Evolutionary conservation across 2,113 vertebrate species (phyloP), one percentile per base, ranked within the genome.

Genomic region (Bolborhynchus lineola): DNA sequence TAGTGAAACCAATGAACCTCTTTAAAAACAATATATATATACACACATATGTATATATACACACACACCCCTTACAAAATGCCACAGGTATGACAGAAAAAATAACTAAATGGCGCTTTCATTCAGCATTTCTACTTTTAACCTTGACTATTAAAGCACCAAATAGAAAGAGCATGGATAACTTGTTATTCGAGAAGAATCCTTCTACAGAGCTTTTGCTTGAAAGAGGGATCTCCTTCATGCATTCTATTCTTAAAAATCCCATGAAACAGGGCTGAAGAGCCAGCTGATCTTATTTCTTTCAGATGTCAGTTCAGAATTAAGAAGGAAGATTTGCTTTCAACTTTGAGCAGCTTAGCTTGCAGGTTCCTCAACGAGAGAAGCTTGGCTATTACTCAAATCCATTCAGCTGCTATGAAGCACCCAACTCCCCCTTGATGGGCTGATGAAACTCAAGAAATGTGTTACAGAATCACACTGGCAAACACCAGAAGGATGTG

Each of bases 241-340:
- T 24, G 18, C 19, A 81, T 77, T 88, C 47, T 41, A 5, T 63
- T 90, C 82, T 70, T 76, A 28, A 47, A 91, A 92, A 68, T 15
- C 39, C 39, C 50, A 39, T 7, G 2, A 82, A 83, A 90, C 7
- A 24, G 5, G 24, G 47, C 24, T 82, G 60, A 86, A 68, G 35
- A 59, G 6, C 3, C 39, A 89, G 63, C 33, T 88, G 63, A 86
- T 86, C 52, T 83, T 50, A 39, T 8, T 92, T 85, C 35, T 72
- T 92, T 89, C 59, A 89, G 35, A 31, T 76, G 57, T 65, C 87
- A 82, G 37, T 55, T 94, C 74, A 75, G 72, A 90, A 96, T 59
- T 25, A 59, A 67, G 68, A 68, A 28, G n/a, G 16, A 70, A 86
- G 21, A 82, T 60, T 76, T 88, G 64, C 70, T 79, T 95, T 90